A percentile compares a stretch with the other conserved stretches of the same genome.
These are phyloP conservation scores for Castor canadensis DNA, from an alignment of 2,113 vertebrate genomes.

Conservation along the genomic window DNA sequence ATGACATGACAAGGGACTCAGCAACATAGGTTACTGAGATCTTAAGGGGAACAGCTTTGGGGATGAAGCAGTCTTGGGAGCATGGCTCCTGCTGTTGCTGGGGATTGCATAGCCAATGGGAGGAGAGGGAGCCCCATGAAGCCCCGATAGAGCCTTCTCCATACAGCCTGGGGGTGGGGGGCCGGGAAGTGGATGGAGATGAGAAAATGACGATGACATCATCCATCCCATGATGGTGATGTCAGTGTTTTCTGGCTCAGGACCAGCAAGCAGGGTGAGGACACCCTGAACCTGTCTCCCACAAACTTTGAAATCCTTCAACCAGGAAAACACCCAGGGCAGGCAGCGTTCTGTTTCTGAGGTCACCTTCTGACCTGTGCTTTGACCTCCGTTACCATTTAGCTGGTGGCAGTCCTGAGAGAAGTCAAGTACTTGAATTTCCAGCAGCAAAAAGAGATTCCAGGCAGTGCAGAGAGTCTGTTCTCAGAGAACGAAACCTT, in stretches of 20 bases:
- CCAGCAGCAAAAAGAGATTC: slow-evolving; percentile 82
- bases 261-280: rapidly evolving
- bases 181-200: neutral
- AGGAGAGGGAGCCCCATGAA: no score
- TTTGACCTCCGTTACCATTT: rapidly evolving
- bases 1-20: neutral
- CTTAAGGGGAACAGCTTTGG: no score
- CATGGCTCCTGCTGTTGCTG: neutral
- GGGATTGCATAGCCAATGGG: no score
- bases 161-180: no score
- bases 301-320: rapidly evolving
- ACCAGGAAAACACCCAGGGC: neutral
- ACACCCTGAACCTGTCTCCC: neutral
- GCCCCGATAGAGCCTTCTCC: no score
- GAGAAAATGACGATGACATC: rapidly evolving
- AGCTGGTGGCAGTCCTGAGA: slow-evolving; percentile 85
- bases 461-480: slow-evolving; percentile 64
- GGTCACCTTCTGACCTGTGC: rapidly evolving
- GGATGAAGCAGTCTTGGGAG: neutral
- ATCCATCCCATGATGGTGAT: rapidly evolving
- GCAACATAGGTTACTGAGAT: rapidly evolving
- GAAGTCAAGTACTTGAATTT: slow-evolving; percentile 87
- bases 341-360: rapidly evolving
- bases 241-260: no score
- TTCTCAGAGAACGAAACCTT: slow-evolving; percentile 83